Evolutionary conservation across 2,888 invertebrate genomes (phyloP).

Genomic region (Xestia xanthographa): DNA sequence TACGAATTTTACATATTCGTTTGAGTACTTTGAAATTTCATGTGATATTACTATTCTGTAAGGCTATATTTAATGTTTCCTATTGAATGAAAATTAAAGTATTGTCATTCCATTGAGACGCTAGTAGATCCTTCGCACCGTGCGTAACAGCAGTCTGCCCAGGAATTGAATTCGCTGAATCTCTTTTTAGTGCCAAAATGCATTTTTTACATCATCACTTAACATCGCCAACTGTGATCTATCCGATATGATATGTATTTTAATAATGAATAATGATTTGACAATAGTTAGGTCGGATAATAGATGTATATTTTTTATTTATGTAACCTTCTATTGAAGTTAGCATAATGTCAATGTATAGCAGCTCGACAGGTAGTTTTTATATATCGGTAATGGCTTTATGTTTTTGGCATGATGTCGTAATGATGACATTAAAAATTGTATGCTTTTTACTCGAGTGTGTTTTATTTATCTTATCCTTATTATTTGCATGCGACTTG

Average conservation of each 20-base stretch:
- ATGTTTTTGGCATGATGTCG: slow-evolving; percentile 88
- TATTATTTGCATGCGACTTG: slow-evolving; percentile 84
- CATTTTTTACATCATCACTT: slow-evolving; percentile 79
- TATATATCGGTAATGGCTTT: slow-evolving; percentile 84
- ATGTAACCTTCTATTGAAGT: slow-evolving; percentile 87
- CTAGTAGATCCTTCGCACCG: slow-evolving; percentile 61
- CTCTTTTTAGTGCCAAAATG: slow-evolving; percentile 88
- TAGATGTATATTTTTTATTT: slow-evolving; percentile 85
- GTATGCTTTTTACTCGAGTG: slow-evolving; percentile 87
- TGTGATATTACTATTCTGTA: slow-evolving; percentile 89
- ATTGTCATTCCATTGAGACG: slow-evolving; percentile 81
- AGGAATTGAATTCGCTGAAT: slow-evolving; percentile 77
- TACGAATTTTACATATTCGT: slow-evolving; percentile 85
- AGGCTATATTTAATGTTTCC: slow-evolving; percentile 82
- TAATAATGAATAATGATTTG: slow-evolving; percentile 73
- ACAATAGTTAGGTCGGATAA: slow-evolving; percentile 81
- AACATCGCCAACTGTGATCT: slow-evolving; percentile 84
- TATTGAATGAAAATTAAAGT: slow-evolving; percentile 76
- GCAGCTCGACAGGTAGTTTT: slow-evolving; percentile 81
- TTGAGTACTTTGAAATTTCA: slow-evolving; percentile 87
- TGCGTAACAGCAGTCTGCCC: slow-evolving; percentile 48
- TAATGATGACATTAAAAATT: slow-evolving; percentile 89
- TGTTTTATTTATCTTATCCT: slow-evolving; percentile 84
- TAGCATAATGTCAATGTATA: slow-evolving; percentile 81
- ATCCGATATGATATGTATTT: slow-evolving; percentile 76